Evolutionary conservation across 2,888 invertebrate genomes (phyloP).

Genomic region (Leptinotarsa peninsularis): DNA sequence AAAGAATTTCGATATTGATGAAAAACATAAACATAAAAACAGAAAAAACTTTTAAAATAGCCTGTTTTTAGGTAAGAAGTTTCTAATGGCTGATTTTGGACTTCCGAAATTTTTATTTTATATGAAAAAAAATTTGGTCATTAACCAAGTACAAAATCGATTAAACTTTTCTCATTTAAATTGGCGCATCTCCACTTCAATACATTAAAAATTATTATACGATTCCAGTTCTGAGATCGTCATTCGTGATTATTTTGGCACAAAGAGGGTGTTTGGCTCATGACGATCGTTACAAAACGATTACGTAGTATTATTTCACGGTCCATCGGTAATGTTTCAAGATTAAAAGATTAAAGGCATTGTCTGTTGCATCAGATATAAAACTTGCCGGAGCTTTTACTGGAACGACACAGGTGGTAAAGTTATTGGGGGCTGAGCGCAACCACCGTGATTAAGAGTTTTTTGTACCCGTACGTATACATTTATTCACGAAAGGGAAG

Average conservation of each 20-base stretch:
- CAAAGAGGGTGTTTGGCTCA: constrained; percentile 37
- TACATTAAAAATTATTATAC: not conserved
- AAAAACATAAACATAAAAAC: too few species aligned
- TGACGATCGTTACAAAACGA: constrained; percentile 46
- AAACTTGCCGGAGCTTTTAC: constrained; percentile 30
- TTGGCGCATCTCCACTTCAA: not conserved
- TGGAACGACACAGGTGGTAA: constrained; percentile 42
- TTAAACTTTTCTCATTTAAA: too few species aligned
- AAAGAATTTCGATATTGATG: too few species aligned
- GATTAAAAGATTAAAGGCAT: constrained; percentile 48
- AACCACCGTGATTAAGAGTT: constrained; percentile 36
- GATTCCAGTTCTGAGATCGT: constrained; percentile 7
- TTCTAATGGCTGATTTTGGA: too few species aligned
- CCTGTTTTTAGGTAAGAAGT: too few species aligned
- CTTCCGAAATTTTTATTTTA: too few species aligned
- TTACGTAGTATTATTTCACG: constrained; percentile 53
- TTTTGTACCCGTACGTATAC: constrained; percentile 1
- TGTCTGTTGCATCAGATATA: constrained; percentile 45
- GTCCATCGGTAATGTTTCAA: constrained; percentile 47
- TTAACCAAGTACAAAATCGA: too few species aligned
- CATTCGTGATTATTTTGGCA: constrained; percentile 23
- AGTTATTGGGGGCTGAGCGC: constrained; percentile 31
- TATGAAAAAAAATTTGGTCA: too few species aligned
- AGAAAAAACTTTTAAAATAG: too few species aligned
- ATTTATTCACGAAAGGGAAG: constrained; percentile 1